These are phyloP conservation scores for Apodemia duryi DNA, from an alignment of 2,888 invertebrate species.

Conservation along the genomic window DNA sequence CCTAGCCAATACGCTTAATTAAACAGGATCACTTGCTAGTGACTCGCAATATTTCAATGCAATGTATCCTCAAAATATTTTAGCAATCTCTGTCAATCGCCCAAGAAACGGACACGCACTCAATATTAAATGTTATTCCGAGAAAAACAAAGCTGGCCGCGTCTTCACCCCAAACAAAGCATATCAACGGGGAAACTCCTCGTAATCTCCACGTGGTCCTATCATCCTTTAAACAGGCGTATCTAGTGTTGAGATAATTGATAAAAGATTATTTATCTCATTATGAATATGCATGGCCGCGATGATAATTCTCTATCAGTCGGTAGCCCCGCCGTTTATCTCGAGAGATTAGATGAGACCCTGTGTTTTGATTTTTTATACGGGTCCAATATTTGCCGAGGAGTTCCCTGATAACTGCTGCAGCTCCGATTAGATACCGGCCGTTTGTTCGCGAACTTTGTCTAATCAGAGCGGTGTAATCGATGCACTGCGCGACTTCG, in stretches of 20 bases:
- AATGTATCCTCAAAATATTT: too few relatives aligned
- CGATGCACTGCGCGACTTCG: conserved; percentile 38
- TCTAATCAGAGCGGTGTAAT: conserved; percentile 41
- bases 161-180: conserved; percentile 9
- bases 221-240: conserved; percentile 77
- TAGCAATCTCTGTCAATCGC: too few relatives aligned
- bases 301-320: conserved; percentile 77
- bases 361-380: conserved; percentile 77
- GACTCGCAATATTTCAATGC: too few relatives aligned
- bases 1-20: too few relatives aligned
- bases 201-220: conserved; percentile 63
- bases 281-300: conserved; percentile 76
- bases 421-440: conserved; percentile 66
- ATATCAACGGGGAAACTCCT: conserved; percentile 55
- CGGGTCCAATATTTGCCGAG: conserved; percentile 75
- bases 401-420: conserved; percentile 74
- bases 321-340: conserved; percentile 76
- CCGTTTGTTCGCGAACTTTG: conserved; percentile 33
- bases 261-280: conserved; percentile 80
- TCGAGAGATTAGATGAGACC: conserved; percentile 77
- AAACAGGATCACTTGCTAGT: too few relatives aligned
- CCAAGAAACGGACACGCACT: too few relatives aligned
- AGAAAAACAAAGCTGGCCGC: background rate
- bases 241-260: conserved; percentile 75
- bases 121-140: too few relatives aligned